A percentile compares a stretch with the other conserved stretches of the same genome.
These are phyloP conservation scores for Platorchestia sp. DNA, from an alignment of 1,140 invertebrate species.

Conservation along the genomic window DNA sequence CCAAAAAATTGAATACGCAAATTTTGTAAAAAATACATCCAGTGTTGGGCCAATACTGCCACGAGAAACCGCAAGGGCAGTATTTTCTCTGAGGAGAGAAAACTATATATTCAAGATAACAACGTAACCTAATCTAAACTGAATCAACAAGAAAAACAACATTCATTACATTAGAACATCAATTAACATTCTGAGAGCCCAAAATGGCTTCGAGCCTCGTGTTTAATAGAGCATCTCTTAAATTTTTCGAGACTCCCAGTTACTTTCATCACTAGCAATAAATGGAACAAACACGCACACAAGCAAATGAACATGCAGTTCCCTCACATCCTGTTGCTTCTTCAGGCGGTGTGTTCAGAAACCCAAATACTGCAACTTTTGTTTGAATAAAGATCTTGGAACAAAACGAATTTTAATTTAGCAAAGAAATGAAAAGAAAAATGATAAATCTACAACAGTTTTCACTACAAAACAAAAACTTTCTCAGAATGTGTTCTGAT, in stretches of 20 bases:
- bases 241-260: neutral
- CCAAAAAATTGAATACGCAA: neutral
- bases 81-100: neutral
- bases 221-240: neutral
- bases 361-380: no score
- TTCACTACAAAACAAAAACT: no score
- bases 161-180: neutral
- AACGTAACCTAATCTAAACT: neutral
- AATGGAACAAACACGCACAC: neutral
- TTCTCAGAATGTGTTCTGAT: no score
- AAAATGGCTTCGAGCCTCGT: neutral
- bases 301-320: neutral
- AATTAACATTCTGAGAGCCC: neutral
- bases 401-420: neutral
- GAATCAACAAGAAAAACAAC: neutral
- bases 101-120: neutral
- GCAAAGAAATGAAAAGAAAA: neutral
- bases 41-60: neutral
- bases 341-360: neutral
- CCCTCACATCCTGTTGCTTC: neutral
- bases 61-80: neutral
- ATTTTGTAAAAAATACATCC: neutral
- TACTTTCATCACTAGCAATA: neutral
- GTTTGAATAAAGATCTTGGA: no score
- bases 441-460: no score